Percentiles rank a stretch among this genome's conserved stretches.
Conservation (phyloP, 2,113 vertebrate genomes). For the Otocyon megalotis region DNA sequence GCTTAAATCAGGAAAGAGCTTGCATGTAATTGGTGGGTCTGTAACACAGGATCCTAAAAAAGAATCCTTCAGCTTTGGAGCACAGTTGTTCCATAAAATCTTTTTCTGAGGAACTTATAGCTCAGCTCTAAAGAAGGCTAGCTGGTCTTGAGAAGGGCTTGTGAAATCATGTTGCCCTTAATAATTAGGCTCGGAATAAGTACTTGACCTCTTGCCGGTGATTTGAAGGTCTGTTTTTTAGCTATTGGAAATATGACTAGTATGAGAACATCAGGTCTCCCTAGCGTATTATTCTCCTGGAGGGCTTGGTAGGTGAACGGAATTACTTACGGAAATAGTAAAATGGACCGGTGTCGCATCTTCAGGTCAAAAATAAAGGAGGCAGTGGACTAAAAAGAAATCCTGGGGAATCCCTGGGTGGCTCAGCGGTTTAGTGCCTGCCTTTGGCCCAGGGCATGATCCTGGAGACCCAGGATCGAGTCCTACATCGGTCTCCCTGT, state of each 20-base stretch:
- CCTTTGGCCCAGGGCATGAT: too few species aligned
- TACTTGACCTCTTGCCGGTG: accelerated
- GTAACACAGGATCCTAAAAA: neutral
- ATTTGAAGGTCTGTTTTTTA: neutral
- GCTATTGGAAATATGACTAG: neutral
- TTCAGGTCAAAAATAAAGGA: conserved; percentile 35
- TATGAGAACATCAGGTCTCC: neutral
- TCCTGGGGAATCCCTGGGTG: neutral
- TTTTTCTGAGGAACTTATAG: neutral
- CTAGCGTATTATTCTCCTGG: neutral
- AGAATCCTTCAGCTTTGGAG: neutral
- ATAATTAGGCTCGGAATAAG: neutral
- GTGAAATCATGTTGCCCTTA: neutral
- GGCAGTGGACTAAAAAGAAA: neutral
- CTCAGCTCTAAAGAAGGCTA: neutral
- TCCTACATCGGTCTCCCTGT: too few species aligned
- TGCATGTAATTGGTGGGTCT: neutral
- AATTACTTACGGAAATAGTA: neutral
- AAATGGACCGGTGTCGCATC: neutral
- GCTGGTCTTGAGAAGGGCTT: neutral
- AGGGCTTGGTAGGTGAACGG: neutral
- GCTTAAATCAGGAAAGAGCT: neutral
- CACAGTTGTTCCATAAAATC: conserved; percentile 14
- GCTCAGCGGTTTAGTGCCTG: too few species aligned
- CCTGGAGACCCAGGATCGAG: too few species aligned